Conservation (phyloP, 1,140 invertebrate genomes). For the Oscheius sp. region DNA sequence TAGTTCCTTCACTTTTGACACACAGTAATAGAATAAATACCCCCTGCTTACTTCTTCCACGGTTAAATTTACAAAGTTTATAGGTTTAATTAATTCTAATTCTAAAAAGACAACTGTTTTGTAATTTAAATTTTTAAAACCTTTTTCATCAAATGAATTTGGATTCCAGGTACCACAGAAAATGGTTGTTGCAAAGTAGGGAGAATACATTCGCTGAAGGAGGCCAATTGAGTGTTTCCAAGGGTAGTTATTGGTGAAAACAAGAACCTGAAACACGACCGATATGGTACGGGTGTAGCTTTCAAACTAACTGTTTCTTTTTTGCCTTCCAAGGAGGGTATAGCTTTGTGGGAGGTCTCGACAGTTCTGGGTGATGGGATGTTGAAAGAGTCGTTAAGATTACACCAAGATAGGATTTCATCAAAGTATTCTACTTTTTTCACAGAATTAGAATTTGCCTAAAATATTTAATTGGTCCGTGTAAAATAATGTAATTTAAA, state of each 20-base stretch:
- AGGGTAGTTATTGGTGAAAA: background rate
- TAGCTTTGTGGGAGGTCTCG: background rate
- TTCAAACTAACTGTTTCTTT: background rate
- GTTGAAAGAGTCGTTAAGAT: background rate
- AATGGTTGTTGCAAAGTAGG: background rate
- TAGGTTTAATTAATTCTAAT: background rate
- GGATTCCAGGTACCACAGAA: slow-evolving; percentile 11
- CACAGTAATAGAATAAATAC: too few species aligned
- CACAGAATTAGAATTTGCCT: too few species aligned
- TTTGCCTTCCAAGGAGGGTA: background rate
- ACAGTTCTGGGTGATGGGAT: too few species aligned
- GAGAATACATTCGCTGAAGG: slow-evolving; percentile 6
- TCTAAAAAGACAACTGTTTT: background rate
- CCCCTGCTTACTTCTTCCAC: background rate
- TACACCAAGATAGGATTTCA: background rate
- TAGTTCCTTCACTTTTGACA: too few species aligned
- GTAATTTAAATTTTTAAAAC: background rate
- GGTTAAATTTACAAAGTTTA: slow-evolving; percentile 2
- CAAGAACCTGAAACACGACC: background rate
- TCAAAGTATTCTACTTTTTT: background rate
- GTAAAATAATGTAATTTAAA: too few species aligned
- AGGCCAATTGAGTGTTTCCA: background rate
- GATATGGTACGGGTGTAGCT: background rate
- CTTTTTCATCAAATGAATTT: background rate
- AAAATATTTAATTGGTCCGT: too few species aligned